Base-by-base conservation (phyloP, 2,797 vertebrate species). In the Erpetoichthys calabaricus region DNA sequence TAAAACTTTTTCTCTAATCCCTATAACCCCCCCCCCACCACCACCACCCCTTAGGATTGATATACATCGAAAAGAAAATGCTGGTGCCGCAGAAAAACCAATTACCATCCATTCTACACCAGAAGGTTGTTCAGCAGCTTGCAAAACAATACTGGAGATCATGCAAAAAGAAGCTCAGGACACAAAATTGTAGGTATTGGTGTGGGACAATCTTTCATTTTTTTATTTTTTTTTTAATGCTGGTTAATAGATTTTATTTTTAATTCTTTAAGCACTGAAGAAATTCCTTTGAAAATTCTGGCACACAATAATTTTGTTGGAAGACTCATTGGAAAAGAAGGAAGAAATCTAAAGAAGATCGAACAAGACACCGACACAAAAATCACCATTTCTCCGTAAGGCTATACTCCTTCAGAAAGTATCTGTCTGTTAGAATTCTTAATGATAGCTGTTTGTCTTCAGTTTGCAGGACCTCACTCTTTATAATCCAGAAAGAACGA, bases 301-400 rank as follows among this genome's bases (percentile, higher is more conserved):
- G 95, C 92, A 63, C 96, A 99, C 78, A 99, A 99, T 80, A 97
- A 96, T 78, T 99, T 98, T 68, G 93, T 99, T 2, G 96, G 96
- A 9, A 86, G 96, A 57, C 82, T 99, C 62, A 99, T 98, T 71
- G 96, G 96, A 53, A 99, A 99, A 74, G 96, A 99, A 79, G 96
- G 96, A 65, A 89, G 92, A 64, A 98, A 98, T 72, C 75, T 99
- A 70, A 99, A 98, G 81, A 99, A 99, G 82, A 98, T 99, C 2
- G 96, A 99, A 56, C 89, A 91, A 71, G 94, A 99, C 63, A 98
- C 96, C 0, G 91, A 89, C 70, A 97, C 92, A 67, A 98, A 97
- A 88, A 99, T 99, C 80, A 97, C 92, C 3, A 98, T 99, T 80
- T 99, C 96, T 49, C 86, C 94, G 96, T 99, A 85, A 92, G 91